Evolutionary conservation across 2,113 vertebrate species (phyloP).

Genomic region (Mellivora capensis): DNA sequence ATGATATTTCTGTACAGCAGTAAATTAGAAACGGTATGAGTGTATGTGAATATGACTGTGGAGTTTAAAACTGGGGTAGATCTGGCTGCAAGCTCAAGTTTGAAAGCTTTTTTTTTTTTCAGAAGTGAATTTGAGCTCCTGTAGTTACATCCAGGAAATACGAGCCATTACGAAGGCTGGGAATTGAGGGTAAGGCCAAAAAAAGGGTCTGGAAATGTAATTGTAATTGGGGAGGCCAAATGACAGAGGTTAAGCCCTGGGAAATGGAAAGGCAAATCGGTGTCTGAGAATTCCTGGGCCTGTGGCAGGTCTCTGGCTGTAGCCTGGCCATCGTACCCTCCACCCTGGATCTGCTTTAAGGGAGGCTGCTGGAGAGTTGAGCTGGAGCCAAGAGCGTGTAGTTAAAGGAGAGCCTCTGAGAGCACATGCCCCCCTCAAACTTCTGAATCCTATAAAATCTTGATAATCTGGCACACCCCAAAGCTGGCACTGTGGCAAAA

Average conservation of each 20-base stretch:
- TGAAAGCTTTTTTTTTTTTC: not conserved
- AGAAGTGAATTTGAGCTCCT: constrained; percentile 73
- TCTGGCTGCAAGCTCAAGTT: constrained; percentile 54
- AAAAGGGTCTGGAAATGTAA: constrained; percentile 70
- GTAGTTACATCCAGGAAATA: constrained; percentile 75
- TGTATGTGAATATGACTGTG: not conserved
- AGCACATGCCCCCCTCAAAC: not conserved
- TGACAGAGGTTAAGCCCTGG: constrained; percentile 70
- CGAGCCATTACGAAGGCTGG: constrained; percentile 70
- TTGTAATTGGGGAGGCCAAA: constrained; percentile 72
- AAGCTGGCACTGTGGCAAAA: not conserved
- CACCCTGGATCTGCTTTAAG: not conserved
- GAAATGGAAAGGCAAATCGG: constrained; percentile 67
- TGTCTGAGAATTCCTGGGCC: constrained; percentile 65
- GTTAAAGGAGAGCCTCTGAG: not conserved
- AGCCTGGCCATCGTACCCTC: not conserved
- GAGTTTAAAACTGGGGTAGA: constrained; percentile 56
- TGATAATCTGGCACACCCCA: not conserved
- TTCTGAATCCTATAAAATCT: not conserved
- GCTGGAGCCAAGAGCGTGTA: not conserved
- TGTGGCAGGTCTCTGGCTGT: constrained; percentile 43
- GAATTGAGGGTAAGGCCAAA: constrained; percentile 69
- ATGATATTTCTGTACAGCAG: constrained; percentile 43
- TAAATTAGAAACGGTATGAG: constrained; percentile 46
- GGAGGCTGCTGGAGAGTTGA: constrained; percentile 6